phyloP scores from a whole-genome alignment of 2,113 vertebrate genomes.

The Bos taurus region ARS-UCD2.0 NC_037333.1:92131001-92131500 shows the following conservation, averaged over 20 bases:
- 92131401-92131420: neutral
- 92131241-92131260: neutral
- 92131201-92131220: neutral
- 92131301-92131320: neutral
- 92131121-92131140: neutral
- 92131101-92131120: neutral
- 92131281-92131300: neutral
- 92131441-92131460: neutral
- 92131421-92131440: fast-evolving
- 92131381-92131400: neutral
- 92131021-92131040: neutral
- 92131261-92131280: neutral
- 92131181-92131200: neutral
- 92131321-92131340: neutral
- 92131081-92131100: neutral
- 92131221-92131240: neutral
- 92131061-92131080: neutral
- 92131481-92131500: neutral
- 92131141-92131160: neutral
- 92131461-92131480: neutral
- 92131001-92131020: neutral
- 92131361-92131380: neutral
- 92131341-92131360: neutral
- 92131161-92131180: neutral
- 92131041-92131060: neutral